Base-by-base conservation (phyloP, 2,888 invertebrate genomes). In the Epicampocera succincta region DNA sequence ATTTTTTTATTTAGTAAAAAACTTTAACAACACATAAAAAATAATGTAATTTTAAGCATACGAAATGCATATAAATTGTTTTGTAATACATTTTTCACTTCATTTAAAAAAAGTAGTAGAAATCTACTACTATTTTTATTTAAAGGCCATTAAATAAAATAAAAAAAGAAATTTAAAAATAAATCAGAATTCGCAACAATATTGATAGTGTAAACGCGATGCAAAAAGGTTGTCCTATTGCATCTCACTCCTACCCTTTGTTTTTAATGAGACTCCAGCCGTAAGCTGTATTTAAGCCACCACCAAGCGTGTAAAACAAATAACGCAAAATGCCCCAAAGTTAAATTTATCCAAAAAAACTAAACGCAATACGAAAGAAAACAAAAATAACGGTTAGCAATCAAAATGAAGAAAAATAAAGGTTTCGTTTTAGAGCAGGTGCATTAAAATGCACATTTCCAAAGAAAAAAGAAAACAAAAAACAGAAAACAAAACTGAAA, bases 231-330 rank as follows among this genome's bases (percentile, higher is more conserved):
- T 40, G 52, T 33, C 42, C 25, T 9, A 13, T 25, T 46, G n/a
- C 11, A 42, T 19, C 33, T 29, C 42, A 29, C 40, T 60, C 40
- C 50, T 29, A 42, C 25, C 1, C 15, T 21, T 60, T 60, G 15
- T n/a, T 42, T 25, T 15, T 56, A 38, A 42, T 25, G 21, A 42
- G 33, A 52, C 38, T 33, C 38, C 29, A 15, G 66, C 68, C 63
- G 48, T 77, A 73, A 63, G 77, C 44, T 42, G 72, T 61, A 50
- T 80, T 69, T 66, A 52, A 56, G 61, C 74, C 58, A 69, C 78
- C 58, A 75, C 78, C 74, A 75, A 74, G 74, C 82, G 71, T 78
- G 78, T 71, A 60, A 82, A 78, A 65, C 69, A 82, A 82, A 82
- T 78, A 78, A 71, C 1, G 40, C 52, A 58, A 75, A 66, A 61